Evolutionary conservation across 2,113 vertebrate genomes (phyloP).

Genomic region (Phaethon lepturus): DNA sequence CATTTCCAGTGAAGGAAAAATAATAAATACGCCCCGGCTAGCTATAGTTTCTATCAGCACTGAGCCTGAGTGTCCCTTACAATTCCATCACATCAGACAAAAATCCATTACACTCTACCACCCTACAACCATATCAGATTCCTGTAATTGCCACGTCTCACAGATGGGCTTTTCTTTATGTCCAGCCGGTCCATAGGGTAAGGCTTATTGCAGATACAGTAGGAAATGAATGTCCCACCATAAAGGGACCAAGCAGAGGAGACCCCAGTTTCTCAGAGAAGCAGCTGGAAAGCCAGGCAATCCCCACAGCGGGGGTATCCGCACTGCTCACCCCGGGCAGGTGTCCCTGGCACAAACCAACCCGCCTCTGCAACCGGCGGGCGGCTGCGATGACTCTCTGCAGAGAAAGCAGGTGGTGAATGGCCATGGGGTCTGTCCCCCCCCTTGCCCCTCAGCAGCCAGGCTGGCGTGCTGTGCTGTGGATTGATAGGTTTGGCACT

Average conservation of each 20-base stretch:
- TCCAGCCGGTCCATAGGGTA: not conserved
- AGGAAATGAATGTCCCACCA: not conserved
- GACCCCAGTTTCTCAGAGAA: not conserved
- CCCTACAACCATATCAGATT: not conserved
- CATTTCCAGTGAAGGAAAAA: not conserved
- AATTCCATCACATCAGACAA: not conserved
- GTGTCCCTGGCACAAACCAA: not conserved
- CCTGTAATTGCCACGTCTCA: not conserved
- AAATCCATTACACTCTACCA: not conserved
- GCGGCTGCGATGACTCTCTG: not conserved
- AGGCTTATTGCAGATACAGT: not conserved
- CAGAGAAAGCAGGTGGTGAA: not conserved
- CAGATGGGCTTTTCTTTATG: not conserved
- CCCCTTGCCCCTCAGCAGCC: not conserved
- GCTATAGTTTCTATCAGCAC: not conserved
- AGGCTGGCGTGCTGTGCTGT: not conserved
- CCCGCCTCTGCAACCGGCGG: not conserved
- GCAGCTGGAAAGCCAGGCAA: not conserved
- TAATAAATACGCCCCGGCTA: not conserved
- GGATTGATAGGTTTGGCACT: not conserved
- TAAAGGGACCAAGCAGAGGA: not conserved
- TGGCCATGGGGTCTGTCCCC: not conserved
- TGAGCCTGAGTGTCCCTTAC: not conserved
- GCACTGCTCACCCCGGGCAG: not conserved
- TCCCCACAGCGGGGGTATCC: not conserved